Percentiles rank a stretch among this genome's conserved stretches.
These are phyloP conservation scores for Chauna torquata DNA, from an alignment of 2,113 vertebrate genomes.

Conservation along the genomic window DNA sequence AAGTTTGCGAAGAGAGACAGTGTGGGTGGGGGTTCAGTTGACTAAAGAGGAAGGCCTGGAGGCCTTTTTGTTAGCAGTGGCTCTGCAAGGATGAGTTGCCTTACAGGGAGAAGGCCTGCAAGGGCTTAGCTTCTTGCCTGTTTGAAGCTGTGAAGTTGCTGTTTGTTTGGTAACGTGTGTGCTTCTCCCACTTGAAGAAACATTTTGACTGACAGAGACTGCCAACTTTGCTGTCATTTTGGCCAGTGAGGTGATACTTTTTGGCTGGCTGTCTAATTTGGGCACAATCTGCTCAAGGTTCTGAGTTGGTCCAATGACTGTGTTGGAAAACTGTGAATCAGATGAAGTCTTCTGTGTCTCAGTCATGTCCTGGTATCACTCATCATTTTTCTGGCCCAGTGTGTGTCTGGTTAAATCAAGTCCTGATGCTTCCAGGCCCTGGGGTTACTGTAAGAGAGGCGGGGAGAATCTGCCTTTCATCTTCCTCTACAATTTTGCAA, in stretches of 20 bases:
- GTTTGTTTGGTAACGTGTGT: background rate
- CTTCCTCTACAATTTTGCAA: conserved; percentile 39
- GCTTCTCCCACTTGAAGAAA: background rate
- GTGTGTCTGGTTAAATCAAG: conserved; percentile 40
- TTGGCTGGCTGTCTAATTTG: background rate
- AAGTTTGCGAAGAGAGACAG: background rate
- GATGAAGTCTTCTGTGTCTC: background rate
- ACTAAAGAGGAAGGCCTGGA: background rate
- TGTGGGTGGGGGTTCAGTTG: background rate
- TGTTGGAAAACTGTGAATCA: background rate
- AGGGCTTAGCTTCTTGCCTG: background rate
- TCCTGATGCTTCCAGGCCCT: conserved; percentile 50
- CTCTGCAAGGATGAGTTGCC: background rate
- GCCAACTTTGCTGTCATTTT: background rate
- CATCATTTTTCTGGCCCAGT: conserved; percentile 21
- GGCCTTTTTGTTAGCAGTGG: background rate
- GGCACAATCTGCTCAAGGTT: background rate
- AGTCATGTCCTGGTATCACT: background rate
- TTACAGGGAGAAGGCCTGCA: background rate
- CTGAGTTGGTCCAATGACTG: background rate
- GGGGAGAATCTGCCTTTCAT: conserved; percentile 37
- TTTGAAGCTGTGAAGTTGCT: background rate
- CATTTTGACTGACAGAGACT: background rate
- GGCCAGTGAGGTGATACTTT: background rate
- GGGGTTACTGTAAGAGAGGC: conserved; percentile 7